A percentile compares a stretch with the other conserved stretches of the same genome.
These are phyloP conservation scores for Cardiocondyla obscurior DNA, from an alignment of 1,140 invertebrate genomes.

Conservation along the genomic window DNA sequence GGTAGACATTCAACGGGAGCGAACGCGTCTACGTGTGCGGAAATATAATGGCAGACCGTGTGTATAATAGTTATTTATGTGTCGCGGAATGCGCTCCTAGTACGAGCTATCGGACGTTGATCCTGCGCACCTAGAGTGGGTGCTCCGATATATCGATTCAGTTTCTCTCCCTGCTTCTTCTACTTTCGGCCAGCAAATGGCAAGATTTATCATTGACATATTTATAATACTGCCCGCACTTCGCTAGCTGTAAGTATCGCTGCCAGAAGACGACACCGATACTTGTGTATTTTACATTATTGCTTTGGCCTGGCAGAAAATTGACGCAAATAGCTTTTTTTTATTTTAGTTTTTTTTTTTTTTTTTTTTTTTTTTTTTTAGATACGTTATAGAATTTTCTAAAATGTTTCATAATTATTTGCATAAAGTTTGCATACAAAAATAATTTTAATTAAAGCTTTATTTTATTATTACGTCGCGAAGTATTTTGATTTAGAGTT, in stretches of 20 bases:
- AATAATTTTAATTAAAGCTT: not conserved
- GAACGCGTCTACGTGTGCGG: conserved; percentile 61
- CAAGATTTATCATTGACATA: conserved; percentile 73
- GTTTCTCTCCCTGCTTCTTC: not conserved
- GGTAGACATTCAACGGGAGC: conserved; percentile 46
- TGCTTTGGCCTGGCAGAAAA: not conserved
- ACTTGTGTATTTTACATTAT: conserved; percentile 38
- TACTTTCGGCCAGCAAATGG: conserved; percentile 40
- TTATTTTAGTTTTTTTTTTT: not conserved
- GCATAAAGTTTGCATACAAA: not conserved
- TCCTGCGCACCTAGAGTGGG: conserved; percentile 5
- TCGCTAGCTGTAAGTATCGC: conserved; percentile 31
- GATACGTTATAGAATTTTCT: not conserved
- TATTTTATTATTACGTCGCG: not conserved
- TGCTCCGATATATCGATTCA: conserved; percentile 57
- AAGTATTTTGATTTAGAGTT: not conserved
- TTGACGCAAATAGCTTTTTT: not conserved
- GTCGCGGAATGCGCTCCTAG: conserved; percentile 54
- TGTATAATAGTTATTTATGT: conserved; percentile 78
- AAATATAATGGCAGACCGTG: conserved; percentile 60
- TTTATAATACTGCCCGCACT: conserved; percentile 69
- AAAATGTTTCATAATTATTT: not conserved
- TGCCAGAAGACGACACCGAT: conserved; percentile 15
- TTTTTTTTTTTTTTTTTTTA: not conserved
- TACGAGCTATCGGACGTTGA: not conserved